Conservation (phyloP, 2,797 vertebrate genomes). For the Pipistrellus pygmaeus region DNA sequence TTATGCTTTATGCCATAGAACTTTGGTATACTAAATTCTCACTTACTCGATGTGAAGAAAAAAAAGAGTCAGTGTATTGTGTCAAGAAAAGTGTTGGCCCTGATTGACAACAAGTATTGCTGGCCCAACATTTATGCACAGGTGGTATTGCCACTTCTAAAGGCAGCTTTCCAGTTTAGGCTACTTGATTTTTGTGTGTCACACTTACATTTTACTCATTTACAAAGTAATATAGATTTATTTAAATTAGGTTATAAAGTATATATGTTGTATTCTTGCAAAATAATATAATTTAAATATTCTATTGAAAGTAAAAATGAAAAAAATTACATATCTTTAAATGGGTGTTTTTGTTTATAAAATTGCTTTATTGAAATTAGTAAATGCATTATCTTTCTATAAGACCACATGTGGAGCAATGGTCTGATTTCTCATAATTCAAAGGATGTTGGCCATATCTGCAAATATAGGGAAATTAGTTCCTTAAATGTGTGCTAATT, state of each 20-base stretch:
- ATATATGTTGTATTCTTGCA: not conserved
- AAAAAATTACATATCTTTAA: not conserved
- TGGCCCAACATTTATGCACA: not conserved
- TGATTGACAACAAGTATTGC: not conserved
- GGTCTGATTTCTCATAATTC: not conserved
- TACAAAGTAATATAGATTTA: not conserved
- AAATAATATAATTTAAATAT: conserved; percentile 9
- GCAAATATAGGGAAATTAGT: not conserved
- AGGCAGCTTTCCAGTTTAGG: not conserved
- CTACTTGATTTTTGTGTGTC: not conserved
- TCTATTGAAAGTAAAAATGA: not conserved
- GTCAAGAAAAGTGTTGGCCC: not conserved
- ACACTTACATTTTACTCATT: not conserved
- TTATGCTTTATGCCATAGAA: not conserved
- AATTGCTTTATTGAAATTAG: not conserved
- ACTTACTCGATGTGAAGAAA: not conserved
- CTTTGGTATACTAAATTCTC: not conserved
- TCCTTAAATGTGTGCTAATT: not conserved
- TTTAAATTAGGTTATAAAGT: not conserved
- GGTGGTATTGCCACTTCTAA: not conserved
- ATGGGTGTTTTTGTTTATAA: not conserved
- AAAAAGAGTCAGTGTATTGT: not conserved
- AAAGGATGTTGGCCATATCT: not conserved
- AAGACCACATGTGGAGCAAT: not conserved
- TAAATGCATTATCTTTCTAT: not conserved